Conservation (phyloP, 2,113 vertebrate species). For the Guaruba guarouba region DNA sequence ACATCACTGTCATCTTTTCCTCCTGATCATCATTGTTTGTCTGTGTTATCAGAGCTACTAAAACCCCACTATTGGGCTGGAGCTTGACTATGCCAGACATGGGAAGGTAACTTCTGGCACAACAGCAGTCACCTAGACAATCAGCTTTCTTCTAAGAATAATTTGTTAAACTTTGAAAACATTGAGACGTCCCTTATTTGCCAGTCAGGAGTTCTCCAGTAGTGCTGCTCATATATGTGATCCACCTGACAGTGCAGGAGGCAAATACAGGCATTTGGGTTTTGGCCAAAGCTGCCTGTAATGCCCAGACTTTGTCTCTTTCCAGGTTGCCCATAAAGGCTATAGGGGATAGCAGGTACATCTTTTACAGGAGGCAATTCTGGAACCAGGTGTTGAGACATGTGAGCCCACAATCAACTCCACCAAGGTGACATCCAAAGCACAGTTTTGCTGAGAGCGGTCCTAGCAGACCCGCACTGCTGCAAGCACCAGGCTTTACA, state of each 20-base stretch:
- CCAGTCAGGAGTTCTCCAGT: neutral
- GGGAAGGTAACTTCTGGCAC: neutral
- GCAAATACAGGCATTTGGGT: neutral
- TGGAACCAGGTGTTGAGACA: neutral
- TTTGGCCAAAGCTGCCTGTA: neutral
- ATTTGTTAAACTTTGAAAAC: neutral
- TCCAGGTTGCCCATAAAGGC: neutral
- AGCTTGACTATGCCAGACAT: neutral
- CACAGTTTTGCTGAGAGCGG: neutral
- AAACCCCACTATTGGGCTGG: neutral
- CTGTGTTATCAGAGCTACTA: neutral
- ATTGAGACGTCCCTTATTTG: neutral
- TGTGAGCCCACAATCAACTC: fast-evolving
- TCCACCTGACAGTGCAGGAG: neutral
- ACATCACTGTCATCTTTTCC: neutral
- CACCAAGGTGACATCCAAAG: neutral
- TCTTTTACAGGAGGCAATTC: neutral
- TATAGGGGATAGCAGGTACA: neutral
- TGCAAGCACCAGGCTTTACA: neutral
- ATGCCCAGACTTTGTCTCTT: neutral
- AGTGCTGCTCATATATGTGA: fast-evolving
- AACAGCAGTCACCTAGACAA: neutral
- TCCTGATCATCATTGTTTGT: neutral
- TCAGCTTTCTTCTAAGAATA: neutral
- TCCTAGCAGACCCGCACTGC: neutral